Percentiles rank a stretch among this genome's conserved stretches.
Conservation (phyloP, 2,113 vertebrate species). For the Charadrius vociferus region DNA sequence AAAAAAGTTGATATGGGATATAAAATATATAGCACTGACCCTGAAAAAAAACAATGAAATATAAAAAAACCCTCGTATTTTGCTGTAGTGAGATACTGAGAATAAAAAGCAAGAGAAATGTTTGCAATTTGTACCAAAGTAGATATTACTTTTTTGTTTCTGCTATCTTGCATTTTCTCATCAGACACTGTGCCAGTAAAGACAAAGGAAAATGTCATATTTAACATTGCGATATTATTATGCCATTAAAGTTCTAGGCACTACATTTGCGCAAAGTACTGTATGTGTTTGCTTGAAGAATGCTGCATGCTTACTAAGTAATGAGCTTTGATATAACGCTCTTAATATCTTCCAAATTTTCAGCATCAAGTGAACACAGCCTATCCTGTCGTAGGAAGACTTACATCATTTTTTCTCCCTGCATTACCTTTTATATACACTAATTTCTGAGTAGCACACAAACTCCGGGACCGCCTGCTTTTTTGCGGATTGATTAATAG, state of each 20-base stretch:
- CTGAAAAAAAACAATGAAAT: neutral
- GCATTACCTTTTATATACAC: no score
- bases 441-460: neutral
- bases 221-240: neutral
- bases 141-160: neutral
- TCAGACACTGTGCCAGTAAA: neutral
- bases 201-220: neutral
- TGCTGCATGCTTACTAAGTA: neutral
- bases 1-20: neutral
- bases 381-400: neutral
- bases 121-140: neutral
- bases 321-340: neutral
- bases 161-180: neutral
- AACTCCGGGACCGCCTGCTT: neutral
- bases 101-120: neutral
- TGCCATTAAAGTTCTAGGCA: neutral
- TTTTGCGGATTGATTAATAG: neutral
- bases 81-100: neutral
- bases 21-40: neutral
- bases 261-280: neutral
- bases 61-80: neutral
- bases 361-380: neutral
- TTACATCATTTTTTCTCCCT: neutral
- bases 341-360: neutral
- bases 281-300: neutral